phyloP scores from a whole-genome alignment of 2,113 vertebrate genomes.

The Cardinalis cardinalis region DNA sequence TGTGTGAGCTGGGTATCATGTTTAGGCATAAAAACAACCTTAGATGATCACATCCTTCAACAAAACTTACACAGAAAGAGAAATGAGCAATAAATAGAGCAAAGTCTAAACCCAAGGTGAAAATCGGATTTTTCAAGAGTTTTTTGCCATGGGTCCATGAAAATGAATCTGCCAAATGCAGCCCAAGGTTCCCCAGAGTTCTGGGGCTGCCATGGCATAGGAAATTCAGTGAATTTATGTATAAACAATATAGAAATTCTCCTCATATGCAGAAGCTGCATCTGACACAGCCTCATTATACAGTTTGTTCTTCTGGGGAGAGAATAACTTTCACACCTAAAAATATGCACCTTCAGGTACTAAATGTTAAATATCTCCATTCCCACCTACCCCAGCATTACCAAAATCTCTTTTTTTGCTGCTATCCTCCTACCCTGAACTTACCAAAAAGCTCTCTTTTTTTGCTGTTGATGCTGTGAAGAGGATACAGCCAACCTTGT shows the following conservation, averaged over 20 bases:
- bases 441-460: not conserved
- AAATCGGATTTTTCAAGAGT: not conserved
- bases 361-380: not conserved
- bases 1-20: too few species aligned
- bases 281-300: not conserved
- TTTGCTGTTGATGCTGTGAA: not conserved
- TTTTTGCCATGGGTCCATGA: not conserved
- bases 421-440: not conserved
- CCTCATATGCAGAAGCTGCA: not conserved
- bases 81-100: rapidly evolving
- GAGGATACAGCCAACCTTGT: not conserved
- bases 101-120: not conserved
- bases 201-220: not conserved
- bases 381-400: not conserved
- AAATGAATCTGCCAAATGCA: not conserved
- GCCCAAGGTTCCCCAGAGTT: not conserved
- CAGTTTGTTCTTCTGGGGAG: not conserved
- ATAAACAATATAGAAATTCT: not conserved
- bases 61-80: not conserved
- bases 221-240: not conserved
- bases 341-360: not conserved
- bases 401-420: not conserved
- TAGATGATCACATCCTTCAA: not conserved
- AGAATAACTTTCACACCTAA: not conserved
- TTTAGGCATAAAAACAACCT: not conserved